These are phyloP conservation scores for Gopherus evgoodei DNA, from an alignment of 2,113 vertebrate species.

Conservation along the genomic window DNA sequence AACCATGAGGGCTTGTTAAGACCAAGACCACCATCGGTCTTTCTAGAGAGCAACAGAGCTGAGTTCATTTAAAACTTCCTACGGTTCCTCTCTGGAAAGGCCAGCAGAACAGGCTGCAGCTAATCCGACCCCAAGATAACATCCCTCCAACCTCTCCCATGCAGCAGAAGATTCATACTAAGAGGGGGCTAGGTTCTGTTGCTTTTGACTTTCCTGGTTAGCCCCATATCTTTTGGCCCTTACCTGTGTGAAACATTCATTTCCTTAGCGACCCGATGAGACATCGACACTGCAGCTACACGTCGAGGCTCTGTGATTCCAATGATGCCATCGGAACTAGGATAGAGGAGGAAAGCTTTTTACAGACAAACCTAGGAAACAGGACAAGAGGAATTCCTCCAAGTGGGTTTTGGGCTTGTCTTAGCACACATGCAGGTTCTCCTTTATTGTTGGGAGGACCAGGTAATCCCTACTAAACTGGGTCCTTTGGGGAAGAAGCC, in stretches of 20 bases:
- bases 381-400: neutral
- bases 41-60: neutral
- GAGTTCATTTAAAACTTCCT: neutral
- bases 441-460: rapidly evolving
- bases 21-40: neutral
- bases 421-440: neutral
- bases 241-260: constrained; percentile 94
- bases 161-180: neutral
- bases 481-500: neutral
- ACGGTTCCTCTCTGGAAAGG: neutral
- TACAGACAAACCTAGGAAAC: neutral
- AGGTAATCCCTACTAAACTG: neutral
- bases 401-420: rapidly evolving
- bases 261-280: constrained; percentile 92
- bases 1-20: neutral
- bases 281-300: constrained; percentile 95
- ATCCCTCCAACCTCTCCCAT: neutral
- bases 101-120: neutral
- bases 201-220: neutral
- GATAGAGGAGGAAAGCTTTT: neutral
- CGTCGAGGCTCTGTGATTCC: constrained; percentile 95
- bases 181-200: neutral
- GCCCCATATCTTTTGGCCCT: neutral
- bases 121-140: neutral
- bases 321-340: constrained; percentile 80